Base-by-base conservation (phyloP, 2,888 invertebrate species). In the Oxytorus armatus region DNA sequence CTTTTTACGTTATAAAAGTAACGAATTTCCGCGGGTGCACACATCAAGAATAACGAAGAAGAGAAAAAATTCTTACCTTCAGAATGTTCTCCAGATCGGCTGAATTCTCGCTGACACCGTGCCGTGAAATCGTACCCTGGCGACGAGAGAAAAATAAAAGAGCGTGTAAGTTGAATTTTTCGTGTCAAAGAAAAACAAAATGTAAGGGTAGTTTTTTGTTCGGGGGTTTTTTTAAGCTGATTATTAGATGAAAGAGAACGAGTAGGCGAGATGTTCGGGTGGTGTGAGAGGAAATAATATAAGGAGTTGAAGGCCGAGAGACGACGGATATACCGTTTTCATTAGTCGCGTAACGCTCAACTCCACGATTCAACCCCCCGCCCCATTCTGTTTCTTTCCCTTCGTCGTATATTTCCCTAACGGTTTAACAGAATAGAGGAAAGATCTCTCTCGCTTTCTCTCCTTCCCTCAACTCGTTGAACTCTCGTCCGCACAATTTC, bases 1-100 rank as follows among this genome's bases (percentile, higher is more conserved):
- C n/a, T n/a, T n/a, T n/a, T n/a, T n/a, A n/a, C n/a, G n/a, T n/a
- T n/a, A n/a, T n/a, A n/a, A n/a, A n/a, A 29, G 5, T 29, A 3
- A 29, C 29, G 29, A 29, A 4, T 29, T 29, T 29, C 29, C 29
- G 5, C 5, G n/a, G n/a, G 29, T 29, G 29, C 29, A 29, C 29
- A 5, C 5, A 5, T 29, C 29, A 5, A 4, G 5, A 29, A 29
- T 29, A 36, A 36, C 4, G 10, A 36, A 36, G 10, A 14, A 16
- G 39, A 36, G 16, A 25, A 39, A 42, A 36, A 42, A 63, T 44
- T 74, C 89, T 92, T 91, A 95, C 95, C 94, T 95, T 95, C 89
- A 95, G 92, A 90, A 95, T 95, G 92, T 93, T 94, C 90, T 95
- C 95, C 90, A 95, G 93, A 86, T 93, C 93, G 84, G 93, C 93